Evolutionary conservation across 1,140 invertebrate species (phyloP).

Genomic region (Euura saliciscinereae): DNA sequence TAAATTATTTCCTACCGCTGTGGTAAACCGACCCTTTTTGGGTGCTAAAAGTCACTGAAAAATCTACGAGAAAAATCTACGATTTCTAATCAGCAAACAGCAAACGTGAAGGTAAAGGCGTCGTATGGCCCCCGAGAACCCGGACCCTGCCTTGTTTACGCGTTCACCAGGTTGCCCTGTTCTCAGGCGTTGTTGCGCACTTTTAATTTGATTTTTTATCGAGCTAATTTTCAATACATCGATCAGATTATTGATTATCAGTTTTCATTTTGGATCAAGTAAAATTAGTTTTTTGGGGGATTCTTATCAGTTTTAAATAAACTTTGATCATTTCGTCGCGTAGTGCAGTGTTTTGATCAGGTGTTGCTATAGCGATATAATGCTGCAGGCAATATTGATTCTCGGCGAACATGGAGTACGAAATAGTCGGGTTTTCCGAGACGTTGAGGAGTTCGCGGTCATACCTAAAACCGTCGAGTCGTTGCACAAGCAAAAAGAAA

Average conservation of each 20-base stretch:
- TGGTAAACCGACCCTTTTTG: neutral
- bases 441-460: neutral
- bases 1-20: constrained; percentile 9
- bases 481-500: too few species aligned
- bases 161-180: neutral
- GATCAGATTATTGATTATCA: too few species aligned
- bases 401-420: neutral
- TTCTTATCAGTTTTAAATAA: neutral
- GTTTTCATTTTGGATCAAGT: too few species aligned
- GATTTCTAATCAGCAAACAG: neutral
- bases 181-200: neutral
- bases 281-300: too few species aligned
- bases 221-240: neutral
- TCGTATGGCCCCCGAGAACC: constrained; percentile 4
- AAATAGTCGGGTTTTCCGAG: neutral
- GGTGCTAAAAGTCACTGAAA: constrained; percentile 2
- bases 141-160: neutral
- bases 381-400: neutral
- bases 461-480: neutral
- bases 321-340: neutral
- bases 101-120: neutral
- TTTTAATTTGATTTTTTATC: neutral
- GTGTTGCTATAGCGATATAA: constrained; percentile 46
- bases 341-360: constrained; percentile 33
- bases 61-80: neutral